Evolutionary conservation across 2,888 invertebrate genomes (phyloP).

Genomic region (Erebia palarica): DNA sequence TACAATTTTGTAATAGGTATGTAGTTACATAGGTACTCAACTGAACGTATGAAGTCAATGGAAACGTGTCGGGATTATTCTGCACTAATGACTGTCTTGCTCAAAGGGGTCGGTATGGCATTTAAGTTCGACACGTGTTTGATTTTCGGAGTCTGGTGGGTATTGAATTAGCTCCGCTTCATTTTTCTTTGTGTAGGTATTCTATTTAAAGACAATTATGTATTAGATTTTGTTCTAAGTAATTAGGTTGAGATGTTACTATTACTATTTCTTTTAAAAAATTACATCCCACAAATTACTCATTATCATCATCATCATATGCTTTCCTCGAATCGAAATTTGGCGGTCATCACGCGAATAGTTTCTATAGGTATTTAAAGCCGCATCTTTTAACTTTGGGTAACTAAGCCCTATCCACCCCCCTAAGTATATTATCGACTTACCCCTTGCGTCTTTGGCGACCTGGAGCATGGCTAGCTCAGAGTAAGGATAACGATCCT

Average conservation of each 20-base stretch:
- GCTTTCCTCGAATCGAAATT: too few relatives aligned
- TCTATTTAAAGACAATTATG: neutral
- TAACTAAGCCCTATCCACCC: too few relatives aligned
- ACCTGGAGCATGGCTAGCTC: too few relatives aligned
- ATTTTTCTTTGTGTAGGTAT: neutral
- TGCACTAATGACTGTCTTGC: conserved; percentile 42
- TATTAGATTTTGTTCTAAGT: neutral
- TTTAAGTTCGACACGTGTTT: conserved; percentile 37
- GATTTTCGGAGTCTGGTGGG: conserved; percentile 25
- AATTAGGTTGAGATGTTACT: neutral
- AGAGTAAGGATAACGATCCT: too few relatives aligned
- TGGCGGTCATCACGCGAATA: too few relatives aligned
- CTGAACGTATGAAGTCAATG: conserved; percentile 7
- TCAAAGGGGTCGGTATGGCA: conserved; percentile 36
- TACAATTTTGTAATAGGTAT: neutral
- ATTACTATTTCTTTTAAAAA: neutral
- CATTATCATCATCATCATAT: too few relatives aligned
- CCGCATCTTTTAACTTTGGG: too few relatives aligned
- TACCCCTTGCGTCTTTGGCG: too few relatives aligned
- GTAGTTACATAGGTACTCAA: neutral
- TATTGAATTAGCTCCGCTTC: conserved; percentile 15
- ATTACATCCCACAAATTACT: neutral
- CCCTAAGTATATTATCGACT: too few relatives aligned
- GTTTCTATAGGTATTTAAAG: too few relatives aligned
- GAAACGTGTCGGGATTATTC: conserved; percentile 32